Conservation (phyloP, 1,140 invertebrate species). For the Pararge aegeria region DNA sequence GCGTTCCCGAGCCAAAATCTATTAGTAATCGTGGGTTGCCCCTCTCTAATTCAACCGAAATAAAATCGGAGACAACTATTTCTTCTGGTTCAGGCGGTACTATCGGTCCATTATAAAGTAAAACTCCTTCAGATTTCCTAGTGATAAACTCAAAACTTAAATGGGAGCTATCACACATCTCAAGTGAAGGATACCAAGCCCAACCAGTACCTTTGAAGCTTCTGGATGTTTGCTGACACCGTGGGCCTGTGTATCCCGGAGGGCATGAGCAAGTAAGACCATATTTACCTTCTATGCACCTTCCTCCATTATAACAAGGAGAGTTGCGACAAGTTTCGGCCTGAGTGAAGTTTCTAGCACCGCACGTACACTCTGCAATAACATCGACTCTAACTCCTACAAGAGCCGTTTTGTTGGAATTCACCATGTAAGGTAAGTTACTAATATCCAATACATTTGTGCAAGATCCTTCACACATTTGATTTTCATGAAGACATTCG, state of each 20-base stretch:
- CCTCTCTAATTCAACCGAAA: slow-evolving; percentile 94
- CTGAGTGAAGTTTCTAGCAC: slow-evolving; percentile 93
- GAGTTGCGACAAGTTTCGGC: slow-evolving; percentile 93
- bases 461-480: slow-evolving; percentile 97
- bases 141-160: slow-evolving; percentile 97
- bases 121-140: slow-evolving; percentile 92
- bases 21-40: slow-evolving; percentile 94
- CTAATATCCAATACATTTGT: slow-evolving; percentile 95
- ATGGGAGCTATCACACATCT: slow-evolving; percentile 97
- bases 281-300: slow-evolving; percentile 93
- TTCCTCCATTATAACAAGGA: slow-evolving; percentile 96
- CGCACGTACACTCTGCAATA: slow-evolving; percentile 94
- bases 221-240: slow-evolving; percentile 97
- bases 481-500: slow-evolving; percentile 97
- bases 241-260: slow-evolving; percentile 93
- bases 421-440: slow-evolving; percentile 95
- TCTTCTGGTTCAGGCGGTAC: slow-evolving; percentile 94
- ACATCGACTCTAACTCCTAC: slow-evolving; percentile 95
- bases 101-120: slow-evolving; percentile 98
- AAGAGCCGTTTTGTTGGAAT: slow-evolving; percentile 96
- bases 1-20: slow-evolving; percentile 96
- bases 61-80: slow-evolving; percentile 94
- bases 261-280: slow-evolving; percentile 94
- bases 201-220: slow-evolving; percentile 95
- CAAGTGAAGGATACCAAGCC: slow-evolving; percentile 97